Evolutionary conservation across 2,113 vertebrate species (phyloP), one percentile per base, ranked within the genome.

Genomic region (Pitta sordida): DNA sequence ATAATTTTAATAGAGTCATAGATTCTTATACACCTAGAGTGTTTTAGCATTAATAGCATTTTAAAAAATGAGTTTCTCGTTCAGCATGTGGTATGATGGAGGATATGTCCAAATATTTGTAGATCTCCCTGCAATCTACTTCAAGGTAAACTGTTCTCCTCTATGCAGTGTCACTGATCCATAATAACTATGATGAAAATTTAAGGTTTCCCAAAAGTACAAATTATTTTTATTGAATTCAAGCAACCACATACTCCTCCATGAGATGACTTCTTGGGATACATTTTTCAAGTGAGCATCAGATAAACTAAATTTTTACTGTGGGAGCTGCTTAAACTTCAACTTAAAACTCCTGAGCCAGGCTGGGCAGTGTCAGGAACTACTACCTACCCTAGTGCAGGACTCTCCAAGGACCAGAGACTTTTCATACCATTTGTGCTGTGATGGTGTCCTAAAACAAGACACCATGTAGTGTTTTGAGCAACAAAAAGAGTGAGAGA

Each of bases 401-500:
- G 89, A 86, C 36, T 91, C 22, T 91, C 13, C 41, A 43, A 85
- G 90, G 81, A 79, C 48, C 64, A 59, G 34, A 94, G 60, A 53
- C n/a, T 92, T 93, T 58, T 20, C 70, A 89, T 41, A 58, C 53
- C 87, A 46, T 89, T 78, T 78, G 76, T 91, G 68, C 83, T 88
- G n/a, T 23, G 51, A 95, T 82, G 43, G 29, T 83, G 73, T 68
- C 44, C n/a, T 55, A 58, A 83, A 84, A 52, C n/a, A 43, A 64
- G 13, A 11, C 21, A 41, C 27, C n/a, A 15, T 27, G 32, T 27
- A 83, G 23, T 13, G 20, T 41, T 59, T 43, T 30, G 15, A 48
- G 22, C 24, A 8, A 52, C 79, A 88, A 55, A 34, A 63, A 2
- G 19, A 74, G 27, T 59, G n/a, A 17, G 11, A 56, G n/a, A 53